Percentiles rank a stretch among this genome's conserved stretches.
Evolutionary conservation across 2,113 vertebrate species (phyloP).

Genomic region (Pogonocichla stellata): DNA sequence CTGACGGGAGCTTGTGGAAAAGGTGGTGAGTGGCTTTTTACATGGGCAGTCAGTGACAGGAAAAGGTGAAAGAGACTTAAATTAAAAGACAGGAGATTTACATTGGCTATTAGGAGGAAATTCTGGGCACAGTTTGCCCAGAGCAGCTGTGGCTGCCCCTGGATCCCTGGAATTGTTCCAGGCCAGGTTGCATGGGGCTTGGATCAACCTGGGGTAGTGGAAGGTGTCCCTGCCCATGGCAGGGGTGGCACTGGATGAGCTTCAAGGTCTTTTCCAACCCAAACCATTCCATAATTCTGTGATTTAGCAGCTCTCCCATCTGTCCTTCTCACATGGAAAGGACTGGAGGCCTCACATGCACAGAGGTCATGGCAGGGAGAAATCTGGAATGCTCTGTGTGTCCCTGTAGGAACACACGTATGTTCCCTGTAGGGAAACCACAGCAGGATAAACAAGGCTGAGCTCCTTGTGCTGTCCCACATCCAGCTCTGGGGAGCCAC

Average conservation of each 20-base stretch:
- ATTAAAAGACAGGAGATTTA: not conserved
- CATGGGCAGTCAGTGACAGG: not conserved
- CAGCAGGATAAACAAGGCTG: conserved; percentile 7
- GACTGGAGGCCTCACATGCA: not conserved
- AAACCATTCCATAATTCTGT: not conserved
- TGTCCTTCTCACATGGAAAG: not conserved
- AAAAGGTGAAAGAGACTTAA: not conserved
- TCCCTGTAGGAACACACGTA: not conserved
- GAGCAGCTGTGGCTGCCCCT: not conserved
- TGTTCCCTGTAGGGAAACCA: not conserved
- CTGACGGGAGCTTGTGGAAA: not conserved
- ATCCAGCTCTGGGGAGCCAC: not conserved
- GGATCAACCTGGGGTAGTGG: rapidly evolving
- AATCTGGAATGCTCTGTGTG: rapidly evolving
- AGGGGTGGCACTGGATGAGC: not conserved
- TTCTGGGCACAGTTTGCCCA: not conserved
- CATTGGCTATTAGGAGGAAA: not conserved
- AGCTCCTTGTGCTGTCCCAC: not conserved
- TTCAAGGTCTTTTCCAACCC: not conserved
- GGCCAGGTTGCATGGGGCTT: rapidly evolving
- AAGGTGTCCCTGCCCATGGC: not conserved
- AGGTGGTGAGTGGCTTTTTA: not conserved
- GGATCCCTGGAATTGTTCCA: not conserved
- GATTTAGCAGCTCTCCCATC: not conserved
- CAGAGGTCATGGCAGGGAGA: not conserved